phyloP scores from a whole-genome alignment of 2,113 vertebrate species.

The Myiopsitta monachus region DNA sequence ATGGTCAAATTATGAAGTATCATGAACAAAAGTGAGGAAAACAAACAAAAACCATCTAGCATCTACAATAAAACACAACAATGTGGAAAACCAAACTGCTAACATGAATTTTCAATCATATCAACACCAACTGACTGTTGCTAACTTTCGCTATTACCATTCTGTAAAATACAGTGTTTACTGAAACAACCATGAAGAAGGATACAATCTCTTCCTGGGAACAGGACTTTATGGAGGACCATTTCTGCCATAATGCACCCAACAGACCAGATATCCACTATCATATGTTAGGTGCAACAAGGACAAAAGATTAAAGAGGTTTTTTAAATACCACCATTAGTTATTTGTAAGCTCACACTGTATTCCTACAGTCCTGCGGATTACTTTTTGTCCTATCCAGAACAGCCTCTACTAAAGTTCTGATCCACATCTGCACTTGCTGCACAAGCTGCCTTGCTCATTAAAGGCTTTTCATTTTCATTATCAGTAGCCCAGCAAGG shows the following conservation, averaged over 20 bases:
- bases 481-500: neutral
- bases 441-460: neutral
- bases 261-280: conserved; percentile 92
- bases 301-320: conserved; percentile 72
- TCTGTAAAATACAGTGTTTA: neutral
- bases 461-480: neutral
- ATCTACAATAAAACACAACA: conserved; percentile 62
- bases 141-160: neutral
- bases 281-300: conserved; percentile 72
- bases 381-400: neutral
- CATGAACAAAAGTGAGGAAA: conserved; percentile 73
- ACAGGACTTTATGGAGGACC: conserved; percentile 89
- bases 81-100: conserved; percentile 66
- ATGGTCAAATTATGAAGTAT: conserved; percentile 81
- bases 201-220: conserved; percentile 90
- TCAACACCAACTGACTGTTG: neutral
- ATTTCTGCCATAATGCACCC: conserved; percentile 90
- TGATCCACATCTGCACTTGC: neutral
- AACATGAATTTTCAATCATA: conserved; percentile 40
- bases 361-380: neutral
- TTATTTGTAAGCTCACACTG: neutral
- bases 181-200: conserved; percentile 66
- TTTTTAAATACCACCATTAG: conserved; percentile 13
- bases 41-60: conserved; percentile 59
- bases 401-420: neutral